phyloP scores from a whole-genome alignment of 1,140 invertebrate genomes.

The Doryteuthis pealeii region DNA sequence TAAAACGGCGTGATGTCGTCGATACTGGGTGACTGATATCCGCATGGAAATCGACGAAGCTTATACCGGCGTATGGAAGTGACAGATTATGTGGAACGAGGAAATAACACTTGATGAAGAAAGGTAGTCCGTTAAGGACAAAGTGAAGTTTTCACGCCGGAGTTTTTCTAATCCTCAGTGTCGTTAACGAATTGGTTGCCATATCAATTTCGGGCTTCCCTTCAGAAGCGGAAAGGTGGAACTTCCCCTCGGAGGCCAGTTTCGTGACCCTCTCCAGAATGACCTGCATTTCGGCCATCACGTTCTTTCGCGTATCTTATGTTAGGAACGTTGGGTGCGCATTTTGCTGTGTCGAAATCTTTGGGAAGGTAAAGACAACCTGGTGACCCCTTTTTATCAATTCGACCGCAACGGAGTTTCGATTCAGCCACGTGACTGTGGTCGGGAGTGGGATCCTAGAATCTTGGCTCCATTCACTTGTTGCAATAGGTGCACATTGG shows the following conservation, averaged over 20 bases:
- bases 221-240: neutral
- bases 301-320: neutral
- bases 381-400: neutral
- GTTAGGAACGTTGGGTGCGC: neutral
- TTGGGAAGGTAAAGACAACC: neutral
- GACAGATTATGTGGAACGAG: conserved; percentile 1
- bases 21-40: neutral
- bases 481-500: too few species aligned
- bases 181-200: neutral
- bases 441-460: too few species aligned
- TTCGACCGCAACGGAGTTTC: neutral
- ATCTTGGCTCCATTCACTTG: too few species aligned
- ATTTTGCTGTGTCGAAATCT: neutral
- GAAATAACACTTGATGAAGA: neutral
- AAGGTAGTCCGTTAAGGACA: neutral
- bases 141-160: neutral
- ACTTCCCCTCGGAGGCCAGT: neutral
- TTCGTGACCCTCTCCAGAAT: neutral
- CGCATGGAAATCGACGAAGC: neutral
- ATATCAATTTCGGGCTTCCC: neutral
- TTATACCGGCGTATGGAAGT: neutral
- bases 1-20: neutral
- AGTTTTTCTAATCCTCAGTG: neutral
- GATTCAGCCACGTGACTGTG: too few species aligned
- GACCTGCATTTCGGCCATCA: neutral